These are phyloP conservation scores for Allolobophora icterica DNA, from an alignment of 2,888 invertebrate genomes.

Conservation along the genomic window DNA sequence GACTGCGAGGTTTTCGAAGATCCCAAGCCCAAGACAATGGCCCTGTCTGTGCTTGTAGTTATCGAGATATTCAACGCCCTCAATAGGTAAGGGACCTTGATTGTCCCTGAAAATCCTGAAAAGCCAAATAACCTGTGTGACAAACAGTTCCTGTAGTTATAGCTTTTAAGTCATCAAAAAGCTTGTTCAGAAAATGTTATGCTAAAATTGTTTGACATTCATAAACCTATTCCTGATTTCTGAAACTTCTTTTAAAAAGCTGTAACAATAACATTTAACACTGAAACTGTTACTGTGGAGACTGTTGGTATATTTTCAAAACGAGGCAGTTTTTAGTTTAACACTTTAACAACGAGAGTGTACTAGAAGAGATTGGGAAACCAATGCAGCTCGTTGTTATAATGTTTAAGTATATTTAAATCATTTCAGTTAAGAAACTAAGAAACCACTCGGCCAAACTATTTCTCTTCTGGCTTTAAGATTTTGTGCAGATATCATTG, in stretches of 20 bases:
- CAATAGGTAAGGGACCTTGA: slow-evolving; percentile 79
- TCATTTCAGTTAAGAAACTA: too few species aligned
- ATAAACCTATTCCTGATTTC: not conserved
- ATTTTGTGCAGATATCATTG: too few species aligned
- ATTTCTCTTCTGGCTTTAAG: too few species aligned
- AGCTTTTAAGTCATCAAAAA: not conserved
- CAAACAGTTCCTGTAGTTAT: not conserved
- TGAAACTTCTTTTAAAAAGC: not conserved
- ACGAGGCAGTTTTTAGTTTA: not conserved
- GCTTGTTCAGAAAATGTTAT: not conserved
- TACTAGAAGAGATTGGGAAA: too few species aligned
- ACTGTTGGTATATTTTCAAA: not conserved
- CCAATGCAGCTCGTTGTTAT: too few species aligned
- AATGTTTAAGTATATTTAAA: too few species aligned
- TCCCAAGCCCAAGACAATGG: slow-evolving; percentile 99
- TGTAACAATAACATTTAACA: not conserved
- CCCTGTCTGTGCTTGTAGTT: slow-evolving; percentile 97
- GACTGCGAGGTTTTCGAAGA: slow-evolving; percentile 97
- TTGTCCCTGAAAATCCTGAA: not conserved
- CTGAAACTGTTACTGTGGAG: too few species aligned
- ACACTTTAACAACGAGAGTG: not conserved
- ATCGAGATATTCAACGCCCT: slow-evolving; percentile 99
- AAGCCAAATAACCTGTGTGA: not conserved
- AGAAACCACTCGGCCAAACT: too few species aligned
- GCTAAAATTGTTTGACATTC: not conserved